A percentile compares a stretch with the other conserved stretches of the same genome.
Conservation (phyloP, 2,113 vertebrate species). For the Melanerpes formicivorus region DNA sequence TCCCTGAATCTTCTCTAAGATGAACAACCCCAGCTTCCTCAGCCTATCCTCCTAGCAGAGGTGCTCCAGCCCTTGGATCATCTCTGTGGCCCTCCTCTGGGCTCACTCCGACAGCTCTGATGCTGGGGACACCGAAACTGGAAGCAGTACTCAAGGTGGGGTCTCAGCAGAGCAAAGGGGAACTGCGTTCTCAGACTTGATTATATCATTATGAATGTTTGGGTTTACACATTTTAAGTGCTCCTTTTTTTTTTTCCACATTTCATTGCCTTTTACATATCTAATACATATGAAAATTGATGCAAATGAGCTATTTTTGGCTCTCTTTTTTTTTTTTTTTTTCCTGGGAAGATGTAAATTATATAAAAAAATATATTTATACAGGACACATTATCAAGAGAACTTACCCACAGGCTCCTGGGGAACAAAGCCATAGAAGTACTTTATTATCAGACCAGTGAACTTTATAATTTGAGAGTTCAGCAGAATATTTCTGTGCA, state of each 20-base stretch:
- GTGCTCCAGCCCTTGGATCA: no score
- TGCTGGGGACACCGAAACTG: no score
- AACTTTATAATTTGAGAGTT: constrained; percentile 9
- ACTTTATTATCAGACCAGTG: neutral
- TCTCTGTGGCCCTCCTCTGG: no score
- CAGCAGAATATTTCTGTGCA: neutral
- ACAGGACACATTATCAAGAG: neutral
- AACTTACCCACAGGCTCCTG: neutral
- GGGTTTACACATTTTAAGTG: neutral
- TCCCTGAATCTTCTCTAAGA: no score
- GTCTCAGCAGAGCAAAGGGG: no score
- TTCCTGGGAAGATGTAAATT: neutral
- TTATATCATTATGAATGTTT: neutral
- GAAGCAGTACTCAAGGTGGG: no score
- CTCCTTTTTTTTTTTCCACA: neutral
- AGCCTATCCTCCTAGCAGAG: no score
- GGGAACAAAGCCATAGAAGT: neutral
- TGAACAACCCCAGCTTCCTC: no score
- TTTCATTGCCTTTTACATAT: neutral
- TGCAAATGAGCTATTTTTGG: neutral
- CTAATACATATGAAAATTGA: neutral
- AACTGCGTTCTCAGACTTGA: neutral
- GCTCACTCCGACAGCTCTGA: no score
- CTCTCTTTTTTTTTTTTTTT: neutral
- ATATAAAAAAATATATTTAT: neutral